These are phyloP conservation scores for Eudemis profundana DNA, from an alignment of 2,888 invertebrate genomes.

Conservation along the genomic window DNA sequence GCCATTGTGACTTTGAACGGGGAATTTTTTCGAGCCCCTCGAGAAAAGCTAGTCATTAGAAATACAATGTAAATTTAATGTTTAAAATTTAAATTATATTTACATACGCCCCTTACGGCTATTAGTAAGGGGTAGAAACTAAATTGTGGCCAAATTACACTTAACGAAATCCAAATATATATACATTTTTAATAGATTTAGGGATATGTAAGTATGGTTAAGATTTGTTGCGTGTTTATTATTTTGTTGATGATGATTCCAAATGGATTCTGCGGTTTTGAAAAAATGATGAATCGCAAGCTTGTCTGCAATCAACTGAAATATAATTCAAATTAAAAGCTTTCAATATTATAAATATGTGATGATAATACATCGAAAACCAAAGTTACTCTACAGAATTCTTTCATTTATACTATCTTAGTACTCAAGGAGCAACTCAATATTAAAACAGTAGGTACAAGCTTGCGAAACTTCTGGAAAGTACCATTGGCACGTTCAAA, in stretches of 20 bases:
- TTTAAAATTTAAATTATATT: slow-evolving; percentile 73
- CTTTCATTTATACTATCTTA: too few relatives aligned
- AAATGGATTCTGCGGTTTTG: background rate
- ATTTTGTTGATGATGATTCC: slow-evolving; percentile 31
- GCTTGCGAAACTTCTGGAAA: background rate
- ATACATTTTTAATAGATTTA: slow-evolving; percentile 79
- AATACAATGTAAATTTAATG: slow-evolving; percentile 80
- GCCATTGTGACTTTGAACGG: slow-evolving; percentile 17
- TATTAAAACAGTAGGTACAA: background rate
- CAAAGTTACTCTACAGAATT: too few relatives aligned
- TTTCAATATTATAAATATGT: too few relatives aligned
- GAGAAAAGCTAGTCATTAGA: slow-evolving; percentile 84
- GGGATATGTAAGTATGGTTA: slow-evolving; percentile 61
- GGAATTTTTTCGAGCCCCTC: slow-evolving; percentile 67
- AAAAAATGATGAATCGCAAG: slow-evolving; percentile 3
- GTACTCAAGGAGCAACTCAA: slow-evolving; percentile 6
- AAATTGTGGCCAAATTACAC: slow-evolving; percentile 85
- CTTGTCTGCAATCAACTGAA: too few relatives aligned
- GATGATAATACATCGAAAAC: too few relatives aligned
- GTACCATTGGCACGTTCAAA: background rate
- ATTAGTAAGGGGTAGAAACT: slow-evolving; percentile 77
- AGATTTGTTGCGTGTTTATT: slow-evolving; percentile 30
- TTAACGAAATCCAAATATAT: slow-evolving; percentile 83
- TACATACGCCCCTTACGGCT: slow-evolving; percentile 76
- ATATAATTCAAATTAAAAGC: too few relatives aligned